These are phyloP conservation scores for Saxicola maurus DNA, from an alignment of 2,797 vertebrate genomes.

Conservation along the genomic window DNA sequence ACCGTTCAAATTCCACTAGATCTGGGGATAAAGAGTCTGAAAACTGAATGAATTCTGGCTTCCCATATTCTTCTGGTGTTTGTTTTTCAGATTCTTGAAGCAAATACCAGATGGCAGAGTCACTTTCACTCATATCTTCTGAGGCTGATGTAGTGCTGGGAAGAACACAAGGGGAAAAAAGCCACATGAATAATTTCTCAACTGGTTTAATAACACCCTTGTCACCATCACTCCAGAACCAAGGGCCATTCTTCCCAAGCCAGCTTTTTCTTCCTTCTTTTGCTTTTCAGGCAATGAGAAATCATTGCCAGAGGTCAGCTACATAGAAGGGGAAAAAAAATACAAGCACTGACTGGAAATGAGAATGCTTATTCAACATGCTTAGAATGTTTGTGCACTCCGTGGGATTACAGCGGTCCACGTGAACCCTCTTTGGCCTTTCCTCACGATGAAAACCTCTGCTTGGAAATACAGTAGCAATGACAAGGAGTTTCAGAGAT, in stretches of 20 bases:
- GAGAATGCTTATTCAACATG: neutral
- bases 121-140: neutral
- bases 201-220: neutral
- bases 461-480: neutral
- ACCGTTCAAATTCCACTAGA: conserved; percentile 82
- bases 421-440: neutral
- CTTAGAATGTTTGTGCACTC: neutral
- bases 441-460: neutral
- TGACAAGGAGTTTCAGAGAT: neutral
- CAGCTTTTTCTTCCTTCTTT: neutral
- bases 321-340: neutral
- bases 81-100: conserved; percentile 39
- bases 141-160: conserved; percentile 21
- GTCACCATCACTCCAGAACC: neutral
- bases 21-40: conserved; percentile 44
- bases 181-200: neutral
- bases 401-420: neutral
- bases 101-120: neutral
- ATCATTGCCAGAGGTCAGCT: neutral
- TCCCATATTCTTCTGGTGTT: conserved; percentile 30
- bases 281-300: neutral
- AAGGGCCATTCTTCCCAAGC: neutral
- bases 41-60: conserved; percentile 9
- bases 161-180: neutral
- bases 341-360: neutral